Conservation (phyloP, 2,888 invertebrate genomes). For the Prosapia bicincta region DNA sequence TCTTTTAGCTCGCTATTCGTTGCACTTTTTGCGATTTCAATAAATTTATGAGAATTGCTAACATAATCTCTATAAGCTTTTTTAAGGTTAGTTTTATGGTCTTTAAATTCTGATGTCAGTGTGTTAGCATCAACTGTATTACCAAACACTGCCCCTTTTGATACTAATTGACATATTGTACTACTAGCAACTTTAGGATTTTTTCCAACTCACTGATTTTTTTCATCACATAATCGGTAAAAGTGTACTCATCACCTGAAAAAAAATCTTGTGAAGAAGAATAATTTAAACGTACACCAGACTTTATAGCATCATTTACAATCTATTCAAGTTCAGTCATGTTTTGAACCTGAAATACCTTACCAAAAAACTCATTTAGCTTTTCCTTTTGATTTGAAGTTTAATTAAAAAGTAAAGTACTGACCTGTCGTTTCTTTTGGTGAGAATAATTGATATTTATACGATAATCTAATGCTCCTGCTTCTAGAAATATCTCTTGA, state of each 20-base stretch:
- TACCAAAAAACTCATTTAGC: conserved; percentile 2
- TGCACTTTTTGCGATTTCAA: conserved; percentile 9
- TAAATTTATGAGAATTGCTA: conserved; percentile 1
- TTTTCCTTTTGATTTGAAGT: conserved; percentile 6
- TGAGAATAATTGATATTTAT: too few relatives aligned
- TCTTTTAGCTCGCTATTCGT: conserved; percentile 8
- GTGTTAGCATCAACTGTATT: not conserved
- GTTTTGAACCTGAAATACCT: conserved; percentile 1
- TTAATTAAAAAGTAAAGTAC: not conserved
- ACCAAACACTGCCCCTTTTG: conserved; percentile 7
- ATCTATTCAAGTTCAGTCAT: not conserved
- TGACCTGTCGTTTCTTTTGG: too few relatives aligned
- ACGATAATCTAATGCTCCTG: conserved; percentile 8
- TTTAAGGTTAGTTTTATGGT: not conserved
- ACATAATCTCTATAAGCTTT: conserved; percentile 9
- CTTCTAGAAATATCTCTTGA: conserved; percentile 7
- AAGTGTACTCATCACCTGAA: not conserved
- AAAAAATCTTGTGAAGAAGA: not conserved
- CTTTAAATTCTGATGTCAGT: conserved; percentile 1
- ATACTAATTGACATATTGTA: not conserved
- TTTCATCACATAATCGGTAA: conserved; percentile 8
- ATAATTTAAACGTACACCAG: conserved; percentile 2
- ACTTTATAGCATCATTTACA: conserved; percentile 8
- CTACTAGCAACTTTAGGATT: conserved; percentile 1
- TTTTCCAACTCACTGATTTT: conserved; percentile 13